phyloP scores from a whole-genome alignment of 2,113 vertebrate genomes.

The Oryzias javanicus region DNA sequence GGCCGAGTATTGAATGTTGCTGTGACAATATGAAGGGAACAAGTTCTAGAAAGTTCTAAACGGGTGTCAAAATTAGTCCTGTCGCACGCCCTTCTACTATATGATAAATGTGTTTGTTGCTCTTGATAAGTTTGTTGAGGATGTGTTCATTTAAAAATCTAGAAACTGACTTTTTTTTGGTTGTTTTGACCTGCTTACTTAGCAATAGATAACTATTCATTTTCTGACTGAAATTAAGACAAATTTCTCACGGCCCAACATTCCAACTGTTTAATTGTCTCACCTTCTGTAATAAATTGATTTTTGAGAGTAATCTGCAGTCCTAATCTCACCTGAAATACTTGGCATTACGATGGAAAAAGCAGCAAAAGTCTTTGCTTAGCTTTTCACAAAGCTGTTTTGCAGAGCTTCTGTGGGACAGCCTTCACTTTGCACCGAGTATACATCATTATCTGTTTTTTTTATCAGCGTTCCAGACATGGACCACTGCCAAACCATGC shows the following conservation, averaged over 20 bases:
- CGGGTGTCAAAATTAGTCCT: conserved; percentile 1
- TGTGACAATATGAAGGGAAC: too few species aligned
- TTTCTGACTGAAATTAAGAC: too few species aligned
- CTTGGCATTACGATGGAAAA: too few species aligned
- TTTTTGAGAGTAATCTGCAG: too few species aligned
- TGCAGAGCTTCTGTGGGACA: conserved; percentile 20
- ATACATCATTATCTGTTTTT: conserved; percentile 25
- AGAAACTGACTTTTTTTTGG: conserved; percentile 39
- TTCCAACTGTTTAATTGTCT: too few species aligned
- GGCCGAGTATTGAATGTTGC: too few species aligned
- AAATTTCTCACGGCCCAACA: too few species aligned
- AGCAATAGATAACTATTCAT: too few species aligned
- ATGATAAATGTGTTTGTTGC: neutral
- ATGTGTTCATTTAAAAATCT: conserved; percentile 10
- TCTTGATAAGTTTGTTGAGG: conserved; percentile 10
- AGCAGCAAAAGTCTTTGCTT: too few species aligned
- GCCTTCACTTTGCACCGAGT: conserved; percentile 41
- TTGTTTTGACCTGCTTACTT: conserved; percentile 34
- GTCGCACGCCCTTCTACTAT: neutral
- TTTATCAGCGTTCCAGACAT: conserved; percentile 19
- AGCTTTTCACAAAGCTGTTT: neutral
- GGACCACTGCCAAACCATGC: conserved; percentile 32
- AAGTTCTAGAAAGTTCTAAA: neutral
- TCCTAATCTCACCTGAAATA: too few species aligned
- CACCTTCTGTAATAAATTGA: too few species aligned